Percentiles rank a stretch among this genome's conserved stretches.
Conservation (phyloP, 2,888 invertebrate genomes). For the Halictus ligatus region DNA sequence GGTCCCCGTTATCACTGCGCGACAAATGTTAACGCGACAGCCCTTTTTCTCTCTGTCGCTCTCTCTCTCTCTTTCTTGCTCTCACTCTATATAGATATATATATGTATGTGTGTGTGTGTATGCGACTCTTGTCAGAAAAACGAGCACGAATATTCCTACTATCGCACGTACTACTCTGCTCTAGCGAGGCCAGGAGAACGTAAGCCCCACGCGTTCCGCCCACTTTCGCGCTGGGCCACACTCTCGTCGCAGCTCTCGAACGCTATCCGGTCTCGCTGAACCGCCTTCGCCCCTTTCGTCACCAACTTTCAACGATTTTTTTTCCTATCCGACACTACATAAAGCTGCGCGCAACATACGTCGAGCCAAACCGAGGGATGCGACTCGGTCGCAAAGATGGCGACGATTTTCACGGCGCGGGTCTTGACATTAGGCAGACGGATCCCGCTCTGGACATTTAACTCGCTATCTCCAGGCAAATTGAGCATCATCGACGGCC, state of each 20-base stretch:
- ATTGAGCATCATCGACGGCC: constrained; percentile 28
- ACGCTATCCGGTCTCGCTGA: constrained; percentile 41
- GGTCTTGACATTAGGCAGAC: constrained; percentile 53
- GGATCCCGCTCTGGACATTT: constrained; percentile 36
- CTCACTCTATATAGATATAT: background rate
- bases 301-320: constrained; percentile 49
- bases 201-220: constrained; percentile 63
- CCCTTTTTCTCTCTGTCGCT: constrained; percentile 23
- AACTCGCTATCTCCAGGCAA: constrained; percentile 31
- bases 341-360: constrained; percentile 64
- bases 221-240: constrained; percentile 58
- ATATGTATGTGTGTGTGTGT: background rate
- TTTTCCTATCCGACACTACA: constrained; percentile 62
- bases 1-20: constrained; percentile 14
- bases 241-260: constrained; percentile 23
- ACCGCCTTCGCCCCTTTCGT: constrained; percentile 44
- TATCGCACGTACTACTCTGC: constrained; percentile 36
- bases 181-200: constrained; percentile 46
- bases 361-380: constrained; percentile 51
- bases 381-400: constrained; percentile 71
- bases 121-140: constrained; percentile 39
- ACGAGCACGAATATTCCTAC: constrained; percentile 33
- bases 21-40: background rate
- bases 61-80: background rate
- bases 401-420: constrained; percentile 62